These are phyloP conservation scores for Pseudocheirus occidentalis DNA, from an alignment of 2,797 vertebrate genomes.

Conservation along the genomic window DNA sequence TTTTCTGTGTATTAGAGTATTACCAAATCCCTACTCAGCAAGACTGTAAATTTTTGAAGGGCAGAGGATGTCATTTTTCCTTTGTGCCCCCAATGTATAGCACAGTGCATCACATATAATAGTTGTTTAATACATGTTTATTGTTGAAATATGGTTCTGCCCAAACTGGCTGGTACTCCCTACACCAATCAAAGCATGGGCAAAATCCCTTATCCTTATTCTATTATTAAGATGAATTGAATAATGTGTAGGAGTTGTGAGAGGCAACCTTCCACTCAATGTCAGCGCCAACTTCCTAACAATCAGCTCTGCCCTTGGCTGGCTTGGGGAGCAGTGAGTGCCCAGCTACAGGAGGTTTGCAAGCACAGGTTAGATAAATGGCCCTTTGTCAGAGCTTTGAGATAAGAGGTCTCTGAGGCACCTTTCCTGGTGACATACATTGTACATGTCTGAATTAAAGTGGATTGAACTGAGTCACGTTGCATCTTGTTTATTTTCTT, in stretches of 20 bases:
- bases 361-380: background rate
- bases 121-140: background rate
- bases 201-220: background rate
- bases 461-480: background rate
- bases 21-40: background rate
- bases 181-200: background rate
- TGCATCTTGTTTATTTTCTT: background rate
- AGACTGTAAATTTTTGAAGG: background rate
- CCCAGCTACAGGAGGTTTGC: background rate
- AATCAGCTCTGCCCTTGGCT: background rate
- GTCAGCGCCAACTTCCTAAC: background rate
- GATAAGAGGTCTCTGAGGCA: background rate
- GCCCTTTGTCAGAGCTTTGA: background rate
- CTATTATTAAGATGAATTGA: background rate
- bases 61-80: background rate
- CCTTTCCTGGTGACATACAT: background rate
- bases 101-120: background rate
- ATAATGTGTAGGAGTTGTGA: too few relatives aligned
- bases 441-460: background rate
- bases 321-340: background rate
- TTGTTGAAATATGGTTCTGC: background rate
- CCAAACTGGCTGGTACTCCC: background rate
- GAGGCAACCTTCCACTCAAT: background rate
- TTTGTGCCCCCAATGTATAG: background rate
- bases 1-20: background rate